Evolutionary conservation across 1,140 invertebrate species (phyloP).

Genomic region (Zaprionus nigranus): DNA sequence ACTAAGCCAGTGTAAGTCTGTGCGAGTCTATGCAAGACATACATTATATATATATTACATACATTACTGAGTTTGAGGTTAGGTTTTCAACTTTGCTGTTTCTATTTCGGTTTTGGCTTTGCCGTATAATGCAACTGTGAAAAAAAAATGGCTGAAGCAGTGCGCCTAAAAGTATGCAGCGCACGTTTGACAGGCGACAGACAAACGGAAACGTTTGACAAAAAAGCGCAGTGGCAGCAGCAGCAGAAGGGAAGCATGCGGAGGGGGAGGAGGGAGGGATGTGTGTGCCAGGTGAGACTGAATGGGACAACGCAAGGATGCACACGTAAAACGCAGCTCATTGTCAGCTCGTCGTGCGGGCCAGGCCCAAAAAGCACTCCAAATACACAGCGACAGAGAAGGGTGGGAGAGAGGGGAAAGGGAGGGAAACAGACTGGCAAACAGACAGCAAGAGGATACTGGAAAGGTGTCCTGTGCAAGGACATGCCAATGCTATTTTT

Average conservation of each 20-base stretch:
- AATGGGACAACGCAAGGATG: constrained; percentile 54
- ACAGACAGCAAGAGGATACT: constrained; percentile 2
- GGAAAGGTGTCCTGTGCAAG: constrained; percentile 74
- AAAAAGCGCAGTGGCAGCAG: constrained; percentile 58
- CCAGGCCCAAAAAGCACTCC: neutral
- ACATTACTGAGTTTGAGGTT: neutral
- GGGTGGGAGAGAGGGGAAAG: neutral
- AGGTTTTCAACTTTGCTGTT: neutral
- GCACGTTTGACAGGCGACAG: constrained; percentile 67
- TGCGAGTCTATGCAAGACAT: neutral
- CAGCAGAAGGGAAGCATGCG: neutral
- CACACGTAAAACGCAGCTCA: constrained; percentile 76
- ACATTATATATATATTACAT: neutral
- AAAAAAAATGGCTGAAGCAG: constrained; percentile 31
- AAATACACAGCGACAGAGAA: neutral
- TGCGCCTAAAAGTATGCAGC: constrained; percentile 69
- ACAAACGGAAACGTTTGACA: constrained; percentile 61
- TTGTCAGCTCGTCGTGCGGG: constrained; percentile 52
- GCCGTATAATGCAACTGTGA: constrained; percentile 9
- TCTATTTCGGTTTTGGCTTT: constrained; percentile 17
- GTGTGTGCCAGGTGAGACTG: neutral
- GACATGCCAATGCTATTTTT: constrained; percentile 80
- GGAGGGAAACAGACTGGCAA: constrained; percentile 17
- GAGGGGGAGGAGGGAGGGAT: too few species aligned
- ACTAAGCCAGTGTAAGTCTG: neutral